Evolutionary conservation across 1,140 invertebrate genomes (phyloP), one percentile per base, ranked within the genome.

Genomic region (Ylistrum balloti): DNA sequence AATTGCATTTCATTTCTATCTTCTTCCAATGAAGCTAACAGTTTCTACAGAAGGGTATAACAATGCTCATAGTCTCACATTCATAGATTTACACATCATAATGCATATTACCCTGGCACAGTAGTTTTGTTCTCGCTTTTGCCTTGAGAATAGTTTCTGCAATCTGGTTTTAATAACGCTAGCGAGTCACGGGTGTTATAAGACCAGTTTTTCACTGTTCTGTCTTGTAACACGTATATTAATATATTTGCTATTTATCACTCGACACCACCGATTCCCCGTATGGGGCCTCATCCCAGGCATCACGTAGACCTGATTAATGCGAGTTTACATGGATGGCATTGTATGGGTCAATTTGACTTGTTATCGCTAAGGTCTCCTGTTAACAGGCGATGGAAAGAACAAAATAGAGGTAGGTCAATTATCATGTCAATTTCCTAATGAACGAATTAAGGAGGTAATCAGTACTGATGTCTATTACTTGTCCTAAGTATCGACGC

Each of bases 111-210:
- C 56, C 28, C n/a, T 0, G n/a, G 2, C 1, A n/a, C 56, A 74
- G 56, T n/a, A 22, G 1, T 74, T 74, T 74, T 74, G 9, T 74
- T 74, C 56, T 74, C 56, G 56, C 56, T 28, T 74, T 74, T 74
- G 13, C 56, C 56, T 74, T 28, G 56, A 74, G n/a, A 74, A 74
- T n/a, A 28, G n/a, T 74, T 74, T 74, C 56, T 28, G 56, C 45
- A 74, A 74, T 74, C 56, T 74, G 56, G 56, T 74, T 74, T 74
- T n/a, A 28, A 74, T 74, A 74, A 74, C 5, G 56, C 56, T 74
- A n/a, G 13, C 17, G 56, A 17, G 56, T 28, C n/a, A 28, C n/a
- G 22, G n/a, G 41, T 45, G 41, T 17, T 17, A 1, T 9, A 17
- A 45, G 9, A 13, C 56, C 28, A 74, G 45, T 3, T 5, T 74